Conservation (phyloP, 2,797 vertebrate genomes). For the Crenichthys baileyi region DNA sequence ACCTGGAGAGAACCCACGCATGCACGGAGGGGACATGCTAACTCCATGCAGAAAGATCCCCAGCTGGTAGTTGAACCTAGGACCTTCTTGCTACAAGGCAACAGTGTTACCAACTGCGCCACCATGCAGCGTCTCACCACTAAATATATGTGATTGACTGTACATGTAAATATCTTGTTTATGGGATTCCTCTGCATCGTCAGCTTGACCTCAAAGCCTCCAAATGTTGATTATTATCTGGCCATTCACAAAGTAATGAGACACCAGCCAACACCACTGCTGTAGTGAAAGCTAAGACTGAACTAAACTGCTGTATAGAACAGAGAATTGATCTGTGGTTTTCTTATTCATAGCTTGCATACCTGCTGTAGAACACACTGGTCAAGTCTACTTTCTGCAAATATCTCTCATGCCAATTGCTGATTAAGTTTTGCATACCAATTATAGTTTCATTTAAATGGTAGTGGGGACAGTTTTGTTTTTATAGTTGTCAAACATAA, state of each 20-base stretch:
- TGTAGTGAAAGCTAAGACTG: slow-evolving; percentile 59
- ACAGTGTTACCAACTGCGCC: too few relatives aligned
- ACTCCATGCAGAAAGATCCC: too few relatives aligned
- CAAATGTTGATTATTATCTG: slow-evolving; percentile 25
- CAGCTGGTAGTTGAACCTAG: too few relatives aligned
- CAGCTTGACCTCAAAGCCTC: slow-evolving; percentile 16
- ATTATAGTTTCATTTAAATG: slow-evolving; percentile 28
- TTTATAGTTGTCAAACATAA: slow-evolving; percentile 4
- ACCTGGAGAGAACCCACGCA: too few relatives aligned
- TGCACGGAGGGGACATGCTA: too few relatives aligned
- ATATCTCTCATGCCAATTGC: neutral
- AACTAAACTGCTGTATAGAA: slow-evolving; percentile 45
- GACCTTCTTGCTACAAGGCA: too few relatives aligned
- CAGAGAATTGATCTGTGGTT: slow-evolving; percentile 49
- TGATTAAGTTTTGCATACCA: slow-evolving; percentile 19
- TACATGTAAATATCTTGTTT: slow-evolving; percentile 8
- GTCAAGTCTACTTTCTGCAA: neutral
- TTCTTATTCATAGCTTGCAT: slow-evolving; percentile 45
- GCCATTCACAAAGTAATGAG: slow-evolving; percentile 52
- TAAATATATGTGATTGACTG: neutral
- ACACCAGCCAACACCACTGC: slow-evolving; percentile 33
- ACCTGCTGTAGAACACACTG: slow-evolving; percentile 15
- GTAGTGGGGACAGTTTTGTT: neutral
- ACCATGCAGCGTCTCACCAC: too few relatives aligned
- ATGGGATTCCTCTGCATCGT: slow-evolving; percentile 19